A percentile compares a stretch with the other conserved stretches of the same genome.
Evolutionary conservation across 2,797 vertebrate genomes (phyloP).

Genomic region (Mormyrus proboscirostris): DNA sequence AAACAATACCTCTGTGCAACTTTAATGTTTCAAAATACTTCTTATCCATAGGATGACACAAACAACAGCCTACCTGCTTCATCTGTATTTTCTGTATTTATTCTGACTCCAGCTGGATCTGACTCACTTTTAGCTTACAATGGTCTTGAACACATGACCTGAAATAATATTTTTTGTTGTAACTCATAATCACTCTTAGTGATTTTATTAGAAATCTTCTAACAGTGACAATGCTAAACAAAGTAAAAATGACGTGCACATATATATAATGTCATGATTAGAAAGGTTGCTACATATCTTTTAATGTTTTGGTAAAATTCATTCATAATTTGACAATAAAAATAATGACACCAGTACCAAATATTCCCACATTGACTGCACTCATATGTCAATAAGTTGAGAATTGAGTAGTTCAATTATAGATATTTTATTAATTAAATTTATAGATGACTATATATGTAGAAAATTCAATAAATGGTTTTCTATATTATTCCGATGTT

Average conservation of each 20-base stretch:
- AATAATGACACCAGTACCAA: background rate
- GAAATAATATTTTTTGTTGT: background rate
- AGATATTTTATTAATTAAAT: background rate
- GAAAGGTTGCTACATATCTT: background rate
- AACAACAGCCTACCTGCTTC: background rate
- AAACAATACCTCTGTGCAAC: background rate
- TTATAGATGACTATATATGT: background rate
- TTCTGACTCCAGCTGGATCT: background rate
- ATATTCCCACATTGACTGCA: background rate
- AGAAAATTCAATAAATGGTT: background rate
- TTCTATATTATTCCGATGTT: background rate
- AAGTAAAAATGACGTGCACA: background rate
- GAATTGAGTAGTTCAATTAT: background rate
- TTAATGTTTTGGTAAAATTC: background rate
- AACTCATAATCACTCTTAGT: background rate
- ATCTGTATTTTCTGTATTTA: background rate
- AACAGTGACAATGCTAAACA: background rate
- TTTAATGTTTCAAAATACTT: background rate
- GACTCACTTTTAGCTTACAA: background rate
- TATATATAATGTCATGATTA: background rate
- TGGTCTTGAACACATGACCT: background rate
- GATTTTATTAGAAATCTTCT: background rate
- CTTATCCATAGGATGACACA: background rate
- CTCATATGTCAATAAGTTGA: background rate
- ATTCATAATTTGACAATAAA: background rate